phyloP scores from a whole-genome alignment of 2,113 vertebrate species.

The Grammatotria lemairii region DNA sequence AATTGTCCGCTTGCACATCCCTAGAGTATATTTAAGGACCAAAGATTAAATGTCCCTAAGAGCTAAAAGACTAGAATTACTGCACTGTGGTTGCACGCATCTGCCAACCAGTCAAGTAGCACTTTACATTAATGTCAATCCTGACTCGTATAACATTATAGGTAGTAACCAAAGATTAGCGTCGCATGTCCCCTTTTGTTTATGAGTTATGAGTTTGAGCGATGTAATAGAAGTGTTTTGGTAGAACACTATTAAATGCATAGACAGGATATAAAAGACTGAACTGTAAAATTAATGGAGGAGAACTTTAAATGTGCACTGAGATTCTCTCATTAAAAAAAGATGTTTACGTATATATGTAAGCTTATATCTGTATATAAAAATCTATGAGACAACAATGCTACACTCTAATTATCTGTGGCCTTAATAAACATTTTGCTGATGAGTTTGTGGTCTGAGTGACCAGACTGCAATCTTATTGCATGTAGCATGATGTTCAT shows the following conservation, averaged over 20 bases:
- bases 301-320: accelerated
- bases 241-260: not conserved
- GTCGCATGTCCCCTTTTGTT: not conserved
- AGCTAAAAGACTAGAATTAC: not conserved
- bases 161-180: not conserved
- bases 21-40: not conserved
- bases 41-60: not conserved
- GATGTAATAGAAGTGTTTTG: not conserved
- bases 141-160: not conserved
- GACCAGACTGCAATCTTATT: not conserved
- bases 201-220: not conserved
- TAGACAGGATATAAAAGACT: not conserved
- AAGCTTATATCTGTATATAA: not conserved
- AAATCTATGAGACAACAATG: not conserved
- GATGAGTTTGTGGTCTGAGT: not conserved
- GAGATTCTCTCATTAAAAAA: not conserved
- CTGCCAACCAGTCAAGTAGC: not conserved
- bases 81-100: not conserved
- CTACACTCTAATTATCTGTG: not conserved
- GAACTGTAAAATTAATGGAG: not conserved
- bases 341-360: not conserved
- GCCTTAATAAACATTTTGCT: not conserved
- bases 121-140: not conserved
- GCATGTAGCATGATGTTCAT: not conserved
- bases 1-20: not conserved